These are phyloP conservation scores for Microplitis demolitor DNA, from an alignment of 1,140 invertebrate genomes.

Conservation along the genomic window DNA sequence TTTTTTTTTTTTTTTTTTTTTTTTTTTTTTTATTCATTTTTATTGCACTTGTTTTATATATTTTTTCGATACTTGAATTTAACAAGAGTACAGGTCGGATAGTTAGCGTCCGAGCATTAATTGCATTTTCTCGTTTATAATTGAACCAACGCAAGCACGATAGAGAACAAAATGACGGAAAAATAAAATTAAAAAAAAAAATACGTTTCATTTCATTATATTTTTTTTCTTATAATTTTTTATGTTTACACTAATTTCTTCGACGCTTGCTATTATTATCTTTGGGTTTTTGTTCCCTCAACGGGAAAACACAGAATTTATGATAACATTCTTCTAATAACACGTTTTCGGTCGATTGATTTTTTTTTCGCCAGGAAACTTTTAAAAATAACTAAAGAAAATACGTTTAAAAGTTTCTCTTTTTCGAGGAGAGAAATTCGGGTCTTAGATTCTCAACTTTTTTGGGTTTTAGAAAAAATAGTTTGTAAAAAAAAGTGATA, in stretches of 20 bases:
- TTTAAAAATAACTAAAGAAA: too few species aligned
- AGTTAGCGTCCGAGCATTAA: slow-evolving; percentile 13
- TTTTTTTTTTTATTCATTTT: too few species aligned
- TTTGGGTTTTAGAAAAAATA: not conserved
- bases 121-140: slow-evolving; percentile 17
- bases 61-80: not conserved
- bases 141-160: not conserved
- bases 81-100: not conserved
- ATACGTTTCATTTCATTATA: not conserved
- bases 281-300: not conserved
- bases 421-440: too few species aligned
- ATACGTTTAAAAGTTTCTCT: too few species aligned
- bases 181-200: not conserved
- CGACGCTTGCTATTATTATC: not conserved
- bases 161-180: not conserved
- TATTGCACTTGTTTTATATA: not conserved
- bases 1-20: too few species aligned
- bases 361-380: too few species aligned
- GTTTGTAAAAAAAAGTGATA: not conserved
- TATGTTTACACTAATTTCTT: not conserved
- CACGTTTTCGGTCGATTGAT: too few species aligned
- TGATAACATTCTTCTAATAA: too few species aligned
- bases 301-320: too few species aligned
- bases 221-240: not conserved
- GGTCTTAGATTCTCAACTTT: too few species aligned